Conservation (phyloP, 1,140 invertebrate genomes). For the Cardiocondyla obscurior region DNA sequence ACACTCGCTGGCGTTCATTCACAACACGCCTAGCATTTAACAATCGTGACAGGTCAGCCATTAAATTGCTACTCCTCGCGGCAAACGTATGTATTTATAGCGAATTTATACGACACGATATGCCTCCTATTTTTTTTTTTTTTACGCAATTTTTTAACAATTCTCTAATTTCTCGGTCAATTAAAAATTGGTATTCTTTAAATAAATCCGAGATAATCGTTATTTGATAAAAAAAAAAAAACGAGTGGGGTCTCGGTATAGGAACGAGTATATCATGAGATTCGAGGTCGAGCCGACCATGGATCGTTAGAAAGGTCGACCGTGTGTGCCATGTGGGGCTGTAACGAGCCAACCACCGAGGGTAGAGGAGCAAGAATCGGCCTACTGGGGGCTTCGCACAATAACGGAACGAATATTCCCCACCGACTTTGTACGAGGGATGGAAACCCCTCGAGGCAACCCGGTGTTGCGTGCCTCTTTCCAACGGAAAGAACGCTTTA, state of each 20-base stretch:
- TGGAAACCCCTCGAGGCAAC: constrained; percentile 58
- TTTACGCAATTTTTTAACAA: constrained; percentile 1
- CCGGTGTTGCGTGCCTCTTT: constrained; percentile 64
- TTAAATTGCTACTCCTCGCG: constrained; percentile 29
- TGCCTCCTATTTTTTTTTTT: not conserved
- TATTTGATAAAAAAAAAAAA: too few relatives aligned
- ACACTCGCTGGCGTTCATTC: constrained; percentile 15
- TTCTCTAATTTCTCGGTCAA: not conserved
- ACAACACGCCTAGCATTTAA: constrained; percentile 40
- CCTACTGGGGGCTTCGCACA: constrained; percentile 50
- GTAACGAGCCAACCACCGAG: constrained; percentile 49
- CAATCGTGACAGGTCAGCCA: constrained; percentile 37
- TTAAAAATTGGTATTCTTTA: not conserved
- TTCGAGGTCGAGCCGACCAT: not conserved
- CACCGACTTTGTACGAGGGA: constrained; percentile 64
- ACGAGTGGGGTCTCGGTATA: not conserved
- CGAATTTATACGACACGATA: not conserved
- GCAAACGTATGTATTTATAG: constrained; percentile 38
- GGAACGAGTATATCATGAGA: not conserved
- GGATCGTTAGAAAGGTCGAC: constrained; percentile 55
- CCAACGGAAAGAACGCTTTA: constrained; percentile 62
- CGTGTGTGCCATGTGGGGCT: constrained; percentile 46
- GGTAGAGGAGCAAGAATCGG: constrained; percentile 58
- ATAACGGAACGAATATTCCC: constrained; percentile 67
- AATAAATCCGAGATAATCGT: not conserved